Conservation (phyloP, 2,888 invertebrate genomes). For the Flexamia atlantica region DNA sequence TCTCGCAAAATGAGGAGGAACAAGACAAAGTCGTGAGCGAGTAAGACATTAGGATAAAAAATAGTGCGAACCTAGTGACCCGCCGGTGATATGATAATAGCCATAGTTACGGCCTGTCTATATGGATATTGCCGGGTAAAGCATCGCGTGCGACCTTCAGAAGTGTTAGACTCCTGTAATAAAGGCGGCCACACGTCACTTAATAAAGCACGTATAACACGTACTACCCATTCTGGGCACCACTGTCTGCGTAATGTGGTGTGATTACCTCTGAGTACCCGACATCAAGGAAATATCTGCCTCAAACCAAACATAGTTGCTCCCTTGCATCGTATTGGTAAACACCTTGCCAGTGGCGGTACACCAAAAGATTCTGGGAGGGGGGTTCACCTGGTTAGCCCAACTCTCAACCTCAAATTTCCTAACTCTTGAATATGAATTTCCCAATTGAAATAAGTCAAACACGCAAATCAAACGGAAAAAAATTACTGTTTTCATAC, state of each 20-base stretch:
- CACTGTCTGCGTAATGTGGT: neutral
- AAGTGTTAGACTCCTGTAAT: slow-evolving; percentile 4
- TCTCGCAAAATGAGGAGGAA: neutral
- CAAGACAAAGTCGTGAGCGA: neutral
- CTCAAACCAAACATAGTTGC: neutral
- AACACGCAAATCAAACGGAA: too few species aligned
- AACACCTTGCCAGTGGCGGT: too few species aligned
- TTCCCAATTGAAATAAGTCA: too few species aligned
- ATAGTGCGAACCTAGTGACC: neutral
- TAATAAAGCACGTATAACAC: too few species aligned
- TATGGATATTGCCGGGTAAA: neutral
- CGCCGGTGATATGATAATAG: neutral
- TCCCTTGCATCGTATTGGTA: too few species aligned
- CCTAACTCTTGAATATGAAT: too few species aligned
- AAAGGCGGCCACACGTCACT: neutral
- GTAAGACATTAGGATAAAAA: neutral
- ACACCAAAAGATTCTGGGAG: too few species aligned
- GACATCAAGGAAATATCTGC: neutral
- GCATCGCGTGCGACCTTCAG: neutral
- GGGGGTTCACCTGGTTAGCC: too few species aligned
- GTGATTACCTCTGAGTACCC: too few species aligned
- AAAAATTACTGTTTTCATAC: too few species aligned
- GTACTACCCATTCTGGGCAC: too few species aligned
- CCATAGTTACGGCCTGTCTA: neutral
- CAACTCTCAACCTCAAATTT: too few species aligned